Evolutionary conservation across 2,888 invertebrate genomes (phyloP), one percentile per base, ranked within the genome.

Genomic region (Coelinius sp.): DNA sequence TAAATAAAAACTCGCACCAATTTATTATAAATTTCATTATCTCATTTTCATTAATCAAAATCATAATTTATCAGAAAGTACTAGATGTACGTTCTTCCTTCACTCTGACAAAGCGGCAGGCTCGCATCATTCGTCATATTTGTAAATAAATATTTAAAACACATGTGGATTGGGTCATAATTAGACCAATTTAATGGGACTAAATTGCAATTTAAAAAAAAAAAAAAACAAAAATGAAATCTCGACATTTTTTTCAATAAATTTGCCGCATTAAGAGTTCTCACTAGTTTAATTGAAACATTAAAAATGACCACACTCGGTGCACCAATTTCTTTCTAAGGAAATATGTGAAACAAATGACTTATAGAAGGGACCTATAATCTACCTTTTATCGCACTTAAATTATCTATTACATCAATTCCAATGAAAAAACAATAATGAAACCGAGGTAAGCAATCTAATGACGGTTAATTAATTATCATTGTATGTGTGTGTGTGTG

Each of bases 161-260:
- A 17, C 7, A 49, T 8, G 22, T 7, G 17, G 22, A 25, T 56
- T 27, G 27, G 56, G 10, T 17, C 2, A 49, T 6, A 46, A 20
- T 52, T 56, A 75, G 73, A 75, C 75, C 73, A 75, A 75, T 75
- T 41, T 67, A 67, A 70, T 63, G 73, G 75, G 74, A 74, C 73
- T 74, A 73, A 74, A 62, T 46, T 59, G n/a, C n/a, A n/a, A n/a
- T n/a, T n/a, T n/a, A n/a, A 65, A 52, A 31, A 70, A 14, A 10
- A 25, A 22, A 22, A 2, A 8, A 8, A 64, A 64, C 22, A 20
- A 41, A 17, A 63, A 53, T 12, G 1, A 65, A 53, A 66, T 31
- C 24, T 70, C 35, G 35, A 35, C 35, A 66, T 44, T 22, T 66
- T 65, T 73, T 65, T 41, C 62, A 68, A 75, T 66, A 31, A 53